These are phyloP conservation scores for Chloromyia formosa DNA, from an alignment of 2,888 invertebrate genomes.

Conservation along the genomic window DNA sequence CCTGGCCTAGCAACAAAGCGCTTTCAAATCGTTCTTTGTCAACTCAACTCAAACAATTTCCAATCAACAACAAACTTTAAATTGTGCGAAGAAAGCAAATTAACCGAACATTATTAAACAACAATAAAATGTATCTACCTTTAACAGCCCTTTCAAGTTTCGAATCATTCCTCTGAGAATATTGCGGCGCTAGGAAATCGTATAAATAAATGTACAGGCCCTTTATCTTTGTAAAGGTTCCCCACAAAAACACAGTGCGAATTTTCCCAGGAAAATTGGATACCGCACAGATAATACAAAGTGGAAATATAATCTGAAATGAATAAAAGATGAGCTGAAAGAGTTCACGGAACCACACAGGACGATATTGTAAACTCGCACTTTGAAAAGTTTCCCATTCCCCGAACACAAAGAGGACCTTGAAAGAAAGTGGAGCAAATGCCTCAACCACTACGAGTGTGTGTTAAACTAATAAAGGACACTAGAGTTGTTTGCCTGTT, in stretches of 20 bases:
- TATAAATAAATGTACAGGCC: not conserved
- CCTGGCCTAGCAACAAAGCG: too few relatives aligned
- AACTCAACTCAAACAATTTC: too few relatives aligned
- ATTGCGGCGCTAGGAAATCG: not conserved
- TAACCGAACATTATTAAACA: not conserved
- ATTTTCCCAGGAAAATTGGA: constrained; percentile 9
- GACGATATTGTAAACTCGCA: constrained; percentile 21
- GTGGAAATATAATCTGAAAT: constrained; percentile 37
- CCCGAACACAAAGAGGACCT: not conserved
- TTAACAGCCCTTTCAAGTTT: not conserved
- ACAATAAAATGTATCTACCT: not conserved
- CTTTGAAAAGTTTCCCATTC: not conserved
- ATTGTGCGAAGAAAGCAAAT: too few relatives aligned
- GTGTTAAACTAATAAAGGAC: too few relatives aligned
- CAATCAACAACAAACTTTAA: too few relatives aligned
- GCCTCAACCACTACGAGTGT: too few relatives aligned
- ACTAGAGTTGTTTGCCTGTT: not conserved
- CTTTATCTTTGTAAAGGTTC: not conserved
- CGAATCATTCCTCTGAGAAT: not conserved
- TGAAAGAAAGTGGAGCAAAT: too few relatives aligned
- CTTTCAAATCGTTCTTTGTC: too few relatives aligned
- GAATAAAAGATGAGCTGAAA: constrained; percentile 38
- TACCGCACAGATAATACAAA: constrained; percentile 31
- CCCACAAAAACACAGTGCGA: not conserved
- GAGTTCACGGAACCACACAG: constrained; percentile 8